These are phyloP conservation scores for Branchinecta lindahli DNA, from an alignment of 1,140 invertebrate species.

Conservation along the genomic window DNA sequence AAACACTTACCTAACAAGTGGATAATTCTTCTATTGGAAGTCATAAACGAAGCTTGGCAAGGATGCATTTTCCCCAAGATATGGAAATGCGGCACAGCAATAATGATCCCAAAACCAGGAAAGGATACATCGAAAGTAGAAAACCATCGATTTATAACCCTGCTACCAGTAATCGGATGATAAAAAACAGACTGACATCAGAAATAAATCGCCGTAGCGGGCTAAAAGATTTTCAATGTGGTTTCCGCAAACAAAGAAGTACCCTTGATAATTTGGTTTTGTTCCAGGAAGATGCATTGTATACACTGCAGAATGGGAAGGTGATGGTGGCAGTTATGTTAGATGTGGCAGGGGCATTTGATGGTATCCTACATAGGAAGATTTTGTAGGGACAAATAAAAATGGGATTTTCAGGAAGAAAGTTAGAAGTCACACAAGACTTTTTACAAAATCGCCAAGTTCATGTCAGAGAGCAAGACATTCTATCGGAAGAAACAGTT, in stretches of 20 bases:
- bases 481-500: no score
- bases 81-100: neutral
- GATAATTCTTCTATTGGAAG: neutral
- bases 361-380: no score
- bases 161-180: neutral
- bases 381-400: no score
- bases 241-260: neutral
- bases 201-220: neutral
- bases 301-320: neutral
- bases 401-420: no score
- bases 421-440: no score
- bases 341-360: neutral
- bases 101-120: conserved; percentile 1
- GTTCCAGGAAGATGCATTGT: neutral
- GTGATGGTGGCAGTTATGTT: neutral
- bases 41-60: neutral
- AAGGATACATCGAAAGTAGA: neutral
- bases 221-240: neutral
- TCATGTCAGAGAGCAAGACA: no score
- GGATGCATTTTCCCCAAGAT: neutral
- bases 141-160: conserved; percentile 8
- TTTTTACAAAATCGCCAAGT: no score
- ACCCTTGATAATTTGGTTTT: neutral
- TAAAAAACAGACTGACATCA: neutral
- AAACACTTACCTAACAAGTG: neutral